Conservation (phyloP, 2,888 invertebrate genomes). For the Apodemia mormo region DNA sequence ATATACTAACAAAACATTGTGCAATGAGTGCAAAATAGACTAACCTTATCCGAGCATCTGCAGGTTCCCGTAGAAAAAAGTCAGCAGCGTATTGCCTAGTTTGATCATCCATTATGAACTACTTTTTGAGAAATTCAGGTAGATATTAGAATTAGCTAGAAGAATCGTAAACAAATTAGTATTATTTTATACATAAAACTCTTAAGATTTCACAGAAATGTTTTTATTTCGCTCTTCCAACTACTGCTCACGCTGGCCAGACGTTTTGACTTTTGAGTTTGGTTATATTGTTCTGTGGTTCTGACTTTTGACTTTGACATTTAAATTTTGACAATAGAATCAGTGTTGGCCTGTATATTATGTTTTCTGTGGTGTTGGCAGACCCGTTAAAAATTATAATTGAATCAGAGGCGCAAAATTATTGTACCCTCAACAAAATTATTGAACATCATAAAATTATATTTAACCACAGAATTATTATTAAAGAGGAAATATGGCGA, state of each 20-base stretch:
- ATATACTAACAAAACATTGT: constrained; percentile 35
- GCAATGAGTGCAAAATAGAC: constrained; percentile 31
- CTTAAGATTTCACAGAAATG: neutral
- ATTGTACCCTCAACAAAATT: too few species aligned
- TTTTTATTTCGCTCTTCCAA: neutral
- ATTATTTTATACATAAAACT: neutral
- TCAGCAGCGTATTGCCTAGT: constrained; percentile 83
- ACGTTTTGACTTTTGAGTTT: neutral
- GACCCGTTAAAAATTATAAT: too few species aligned
- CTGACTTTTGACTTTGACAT: neutral
- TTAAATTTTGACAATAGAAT: neutral
- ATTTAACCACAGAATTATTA: too few species aligned
- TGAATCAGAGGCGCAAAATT: too few species aligned
- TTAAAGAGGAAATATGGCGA: too few species aligned
- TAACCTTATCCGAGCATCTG: constrained; percentile 83
- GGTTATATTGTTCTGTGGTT: neutral
- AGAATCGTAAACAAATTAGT: neutral
- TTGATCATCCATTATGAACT: constrained; percentile 77
- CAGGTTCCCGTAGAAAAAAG: constrained; percentile 83
- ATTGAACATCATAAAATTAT: too few species aligned
- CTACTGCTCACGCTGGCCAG: neutral
- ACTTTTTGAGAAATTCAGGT: constrained; percentile 31
- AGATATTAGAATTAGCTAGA: neutral
- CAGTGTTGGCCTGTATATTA: neutral
- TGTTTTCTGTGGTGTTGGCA: too few species aligned